Evolutionary conservation across 2,888 invertebrate genomes (phyloP), one percentile per base, ranked within the genome.

Genomic region (Phaonia tiefii): DNA sequence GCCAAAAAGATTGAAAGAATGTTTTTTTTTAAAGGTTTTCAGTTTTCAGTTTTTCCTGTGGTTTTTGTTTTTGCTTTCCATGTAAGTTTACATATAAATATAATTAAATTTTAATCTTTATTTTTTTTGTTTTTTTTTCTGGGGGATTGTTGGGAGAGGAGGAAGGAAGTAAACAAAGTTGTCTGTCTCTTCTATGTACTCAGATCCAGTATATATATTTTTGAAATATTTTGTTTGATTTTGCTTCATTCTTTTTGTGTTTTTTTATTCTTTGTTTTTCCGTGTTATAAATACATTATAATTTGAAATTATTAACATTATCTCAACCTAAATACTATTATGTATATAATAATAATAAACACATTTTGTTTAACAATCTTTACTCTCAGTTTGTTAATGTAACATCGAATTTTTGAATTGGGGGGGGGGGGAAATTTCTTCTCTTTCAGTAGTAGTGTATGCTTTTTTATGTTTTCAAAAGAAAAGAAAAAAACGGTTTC

Each of bases 291-390:
- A 71, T 81, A 78, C 71, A 78, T 81, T 39, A 75, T 81, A 78
- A 78, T 81, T 81, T 81, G 67, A 72, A 81, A 74, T 81, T 75
- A 72, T 81, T 78, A 81, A 81, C 81, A 81, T 78, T 54, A 60
- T 75, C 63, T 17, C 63, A 72, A 42, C 46, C 71, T 81, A 78
- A 72, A 75, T 75, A 72, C 63, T 81, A 69, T 69, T 60, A 31
- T 31, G 72, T 58, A 42, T 63, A 63, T 31, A 63, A 39, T 60
- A 60, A 60, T 60, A 60, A 39, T 63, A 81, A 77, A 72, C 70
- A 73, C 56, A 72, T 75, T 75, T 80, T 81, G 60, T 77, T 78
- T 78, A 81, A 81, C 81, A 81, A 81, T 81, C 81, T 81, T 81
- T 81, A 72, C 81, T 81, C 81, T 81, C 81, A 72, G 42, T 77